Evolutionary conservation across 2,797 vertebrate genomes (phyloP).

Genomic region (Semotilus atromaculatus): DNA sequence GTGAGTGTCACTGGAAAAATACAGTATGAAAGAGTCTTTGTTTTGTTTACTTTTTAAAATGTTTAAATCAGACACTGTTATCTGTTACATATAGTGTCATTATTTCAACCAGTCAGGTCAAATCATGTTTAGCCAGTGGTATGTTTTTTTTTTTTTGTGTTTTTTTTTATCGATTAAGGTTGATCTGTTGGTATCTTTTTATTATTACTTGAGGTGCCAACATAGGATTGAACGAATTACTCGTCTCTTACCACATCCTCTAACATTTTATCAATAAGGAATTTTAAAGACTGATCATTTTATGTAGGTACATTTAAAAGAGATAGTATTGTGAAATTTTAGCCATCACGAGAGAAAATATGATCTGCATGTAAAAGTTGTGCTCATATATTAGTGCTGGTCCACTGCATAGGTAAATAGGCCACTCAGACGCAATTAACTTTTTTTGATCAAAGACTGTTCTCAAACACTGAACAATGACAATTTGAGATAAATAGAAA

Average conservation of each 20-base stretch:
- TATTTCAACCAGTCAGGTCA: constrained; percentile 23
- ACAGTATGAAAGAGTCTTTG: neutral
- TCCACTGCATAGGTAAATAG: constrained; percentile 12
- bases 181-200: constrained; percentile 1
- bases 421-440: neutral
- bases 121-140: neutral
- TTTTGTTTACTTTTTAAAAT: constrained; percentile 6
- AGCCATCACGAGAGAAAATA: constrained; percentile 9
- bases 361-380: constrained; percentile 19
- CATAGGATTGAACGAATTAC: neutral
- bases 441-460: neutral
- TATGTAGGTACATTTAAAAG: constrained; percentile 7
- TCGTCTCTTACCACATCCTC: constrained; percentile 10
- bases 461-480: neutral
- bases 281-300: neutral
- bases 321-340: neutral
- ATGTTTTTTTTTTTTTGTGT: neutral
- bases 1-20: constrained; percentile 20
- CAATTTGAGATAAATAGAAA: neutral
- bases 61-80: neutral
- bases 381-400: constrained; percentile 24
- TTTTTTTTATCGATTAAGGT: neutral
- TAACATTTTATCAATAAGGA: neutral
- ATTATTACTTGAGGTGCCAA: neutral
- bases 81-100: neutral